Evolutionary conservation across 2,888 invertebrate genomes (phyloP).

Genomic region (Drosophila trichaetosa): DNA sequence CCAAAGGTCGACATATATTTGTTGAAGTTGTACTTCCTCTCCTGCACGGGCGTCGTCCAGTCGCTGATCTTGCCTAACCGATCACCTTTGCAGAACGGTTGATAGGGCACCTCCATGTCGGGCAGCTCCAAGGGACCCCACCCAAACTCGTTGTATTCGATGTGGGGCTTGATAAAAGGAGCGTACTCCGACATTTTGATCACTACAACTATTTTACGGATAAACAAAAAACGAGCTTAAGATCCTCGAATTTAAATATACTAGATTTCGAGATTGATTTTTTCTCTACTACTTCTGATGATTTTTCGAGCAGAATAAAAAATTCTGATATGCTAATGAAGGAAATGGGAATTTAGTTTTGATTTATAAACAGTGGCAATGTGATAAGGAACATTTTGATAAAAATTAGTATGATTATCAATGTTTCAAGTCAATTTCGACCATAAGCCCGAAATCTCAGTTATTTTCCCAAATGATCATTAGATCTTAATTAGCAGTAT

Average conservation of each 20-base stretch:
- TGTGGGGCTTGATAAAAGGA: constrained; percentile 80
- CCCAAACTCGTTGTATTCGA: constrained; percentile 87
- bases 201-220: not conserved
- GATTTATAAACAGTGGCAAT: not conserved
- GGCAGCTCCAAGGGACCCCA: constrained; percentile 99
- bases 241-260: not conserved
- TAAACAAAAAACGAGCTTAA: not conserved
- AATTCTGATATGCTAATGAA: not conserved
- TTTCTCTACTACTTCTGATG: not conserved
- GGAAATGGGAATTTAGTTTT: not conserved
- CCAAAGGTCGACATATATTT: constrained; percentile 97
- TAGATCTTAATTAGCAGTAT: not conserved
- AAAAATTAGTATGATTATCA: not conserved
- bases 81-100: constrained; percentile 99
- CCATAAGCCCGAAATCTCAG: not conserved
- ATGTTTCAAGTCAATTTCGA: not conserved
- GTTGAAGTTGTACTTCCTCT: constrained; percentile 96
- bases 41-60: constrained; percentile 97
- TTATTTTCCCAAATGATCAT: not conserved
- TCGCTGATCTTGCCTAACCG: constrained; percentile 99
- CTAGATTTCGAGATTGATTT: not conserved
- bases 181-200: constrained; percentile 61
- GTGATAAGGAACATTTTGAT: not conserved
- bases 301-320: not conserved
- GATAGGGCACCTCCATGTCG: constrained; percentile 92